Evolutionary conservation across 1,140 invertebrate species (phyloP).

Genomic region (Drosophila micromelanica): DNA sequence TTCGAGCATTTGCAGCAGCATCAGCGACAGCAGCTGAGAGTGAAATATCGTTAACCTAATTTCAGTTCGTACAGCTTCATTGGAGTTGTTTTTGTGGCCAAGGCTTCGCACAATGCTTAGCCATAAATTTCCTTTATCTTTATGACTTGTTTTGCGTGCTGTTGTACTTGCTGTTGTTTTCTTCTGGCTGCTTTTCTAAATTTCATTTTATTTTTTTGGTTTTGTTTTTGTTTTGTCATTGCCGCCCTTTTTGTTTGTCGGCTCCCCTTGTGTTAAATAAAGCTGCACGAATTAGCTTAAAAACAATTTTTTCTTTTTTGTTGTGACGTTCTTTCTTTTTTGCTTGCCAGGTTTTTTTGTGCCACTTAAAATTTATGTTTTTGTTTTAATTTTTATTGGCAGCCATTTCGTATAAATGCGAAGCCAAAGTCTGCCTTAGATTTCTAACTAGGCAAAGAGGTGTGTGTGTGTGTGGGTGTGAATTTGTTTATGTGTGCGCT

Average conservation of each 20-base stretch:
- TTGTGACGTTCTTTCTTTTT: not conserved
- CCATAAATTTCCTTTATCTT: constrained; percentile 82
- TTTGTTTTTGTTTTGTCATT: constrained; percentile 36
- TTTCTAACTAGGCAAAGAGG: constrained; percentile 37
- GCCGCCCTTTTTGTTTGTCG: constrained; percentile 28
- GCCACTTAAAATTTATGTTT: constrained; percentile 56
- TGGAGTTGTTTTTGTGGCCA: constrained; percentile 53
- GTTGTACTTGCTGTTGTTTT: constrained; percentile 27
- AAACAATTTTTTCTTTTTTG: constrained; percentile 11
- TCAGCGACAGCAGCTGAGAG: constrained; percentile 51
- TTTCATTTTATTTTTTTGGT: constrained; percentile 57
- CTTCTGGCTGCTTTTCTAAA: constrained; percentile 37
- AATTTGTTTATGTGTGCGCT: constrained; percentile 44
- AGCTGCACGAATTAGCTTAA: constrained; percentile 44
- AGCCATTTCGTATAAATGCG: constrained; percentile 37
- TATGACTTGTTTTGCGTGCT: constrained; percentile 76
- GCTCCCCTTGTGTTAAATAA: constrained; percentile 61
- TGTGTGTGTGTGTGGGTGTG: constrained; percentile 27
- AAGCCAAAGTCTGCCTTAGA: constrained; percentile 24
- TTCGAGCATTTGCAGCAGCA: constrained; percentile 15
- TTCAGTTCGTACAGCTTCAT: constrained; percentile 53
- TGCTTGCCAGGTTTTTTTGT: constrained; percentile 17
- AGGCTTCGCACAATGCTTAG: constrained; percentile 62
- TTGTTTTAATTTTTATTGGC: constrained; percentile 69
- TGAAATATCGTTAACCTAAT: constrained; percentile 83